Base-by-base conservation (phyloP, 1,140 invertebrate genomes). In the Drosophila navojoa region DNA sequence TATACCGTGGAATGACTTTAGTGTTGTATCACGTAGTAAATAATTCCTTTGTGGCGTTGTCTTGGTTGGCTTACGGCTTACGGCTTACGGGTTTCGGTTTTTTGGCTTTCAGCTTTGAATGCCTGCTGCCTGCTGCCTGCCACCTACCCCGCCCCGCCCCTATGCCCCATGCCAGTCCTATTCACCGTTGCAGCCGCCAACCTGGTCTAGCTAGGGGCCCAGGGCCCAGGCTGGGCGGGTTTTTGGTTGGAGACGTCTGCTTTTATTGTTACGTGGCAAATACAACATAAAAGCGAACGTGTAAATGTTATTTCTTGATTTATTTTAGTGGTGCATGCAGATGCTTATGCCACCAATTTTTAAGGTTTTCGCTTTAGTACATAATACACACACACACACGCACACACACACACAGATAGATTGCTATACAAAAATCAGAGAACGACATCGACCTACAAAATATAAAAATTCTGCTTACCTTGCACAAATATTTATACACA, bases 291-390 rank as follows among this genome's bases (percentile, higher is more conserved):
- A 49, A 89, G 77, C 77, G 84, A 89, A 89, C 84, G 84, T 89
- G 84, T 89, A 89, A 89, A 89, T 89, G 84, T 89, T 89, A 89
- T 89, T 89, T 89, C 84, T 89, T 89, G 84, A 89, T 89, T 89
- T 89, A 89, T 89, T 89, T 89, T 81, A 81, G 84, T 81, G 80
- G 77, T 84, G 80, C 84, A 89, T 89, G 84, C 85, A 89, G 84
- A 89, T 87, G 84, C 84, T 87, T 87, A 82, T 79, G 69, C 66
- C 72, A 73, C 84, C 79, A 73, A 87, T 89, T 87, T 87, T 71
- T 79, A 89, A 69, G 76, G 59, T 32, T 32, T 9, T 9, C 29
- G 29, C 29, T 32, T 32, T 32, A 32, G 29, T 32, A 38, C 53
- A 32, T 32, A 32, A 9, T 40, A 44, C 40, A 44, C 40, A 44